Conservation (phyloP, 2,888 invertebrate genomes). For the Drosophila limbata region DNA sequence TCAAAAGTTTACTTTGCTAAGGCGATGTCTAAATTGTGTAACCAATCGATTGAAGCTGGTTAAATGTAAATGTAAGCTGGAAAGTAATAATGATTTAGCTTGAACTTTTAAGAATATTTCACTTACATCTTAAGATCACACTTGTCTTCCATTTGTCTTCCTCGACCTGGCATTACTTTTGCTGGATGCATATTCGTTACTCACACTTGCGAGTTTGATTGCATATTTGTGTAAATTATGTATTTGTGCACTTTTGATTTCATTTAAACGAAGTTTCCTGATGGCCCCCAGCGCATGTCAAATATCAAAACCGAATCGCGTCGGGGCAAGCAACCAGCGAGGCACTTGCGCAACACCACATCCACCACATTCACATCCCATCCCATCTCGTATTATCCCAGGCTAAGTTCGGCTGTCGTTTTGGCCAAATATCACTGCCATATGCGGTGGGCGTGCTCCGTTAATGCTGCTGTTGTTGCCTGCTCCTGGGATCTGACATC, state of each 20-base stretch:
- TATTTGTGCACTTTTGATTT: conserved; percentile 80
- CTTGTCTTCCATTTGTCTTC: conserved; percentile 29
- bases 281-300: conserved; percentile 80
- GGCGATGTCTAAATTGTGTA: background rate
- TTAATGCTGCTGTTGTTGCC: conserved; percentile 58
- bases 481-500: conserved; percentile 28
- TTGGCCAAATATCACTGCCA: conserved; percentile 72
- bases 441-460: conserved; percentile 79
- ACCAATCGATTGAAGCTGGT: background rate
- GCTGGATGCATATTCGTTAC: conserved; percentile 1
- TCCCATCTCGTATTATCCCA: conserved; percentile 25
- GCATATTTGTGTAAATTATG: conserved; percentile 78
- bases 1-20: background rate
- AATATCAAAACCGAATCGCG: conserved; percentile 78
- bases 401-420: conserved; percentile 16
- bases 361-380: conserved; percentile 42
- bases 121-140: background rate
- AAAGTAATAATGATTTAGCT: background rate
- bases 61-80: background rate
- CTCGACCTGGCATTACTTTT: conserved; percentile 29
- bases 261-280: conserved; percentile 81
- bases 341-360: conserved; percentile 71
- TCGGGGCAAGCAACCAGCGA: conserved; percentile 29
- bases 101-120: background rate
- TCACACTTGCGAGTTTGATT: conserved; percentile 37